Conservation (phyloP, 35 echinoderm and acorn worm genomes). For the Lytechinus variegatus region DNA sequence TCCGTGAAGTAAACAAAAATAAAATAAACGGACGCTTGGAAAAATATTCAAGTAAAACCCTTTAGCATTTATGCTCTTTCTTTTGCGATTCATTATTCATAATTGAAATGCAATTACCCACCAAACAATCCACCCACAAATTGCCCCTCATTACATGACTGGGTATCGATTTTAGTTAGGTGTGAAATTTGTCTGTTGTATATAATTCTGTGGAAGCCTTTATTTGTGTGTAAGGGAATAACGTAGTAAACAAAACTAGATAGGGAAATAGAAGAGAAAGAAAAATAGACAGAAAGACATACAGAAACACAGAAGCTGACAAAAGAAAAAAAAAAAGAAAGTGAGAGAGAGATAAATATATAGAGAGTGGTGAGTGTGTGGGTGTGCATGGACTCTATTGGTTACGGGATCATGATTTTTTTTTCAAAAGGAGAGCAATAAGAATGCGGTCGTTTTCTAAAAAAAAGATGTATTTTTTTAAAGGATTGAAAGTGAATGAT, state of each 20-base stretch:
- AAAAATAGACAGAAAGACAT: slow-evolving; percentile 19
- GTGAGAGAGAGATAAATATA: background rate
- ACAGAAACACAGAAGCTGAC: background rate
- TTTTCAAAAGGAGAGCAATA: too few relatives aligned
- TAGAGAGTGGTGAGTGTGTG: background rate
- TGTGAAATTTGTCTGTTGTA: background rate
- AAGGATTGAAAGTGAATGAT: too few relatives aligned
- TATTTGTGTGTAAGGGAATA: background rate
- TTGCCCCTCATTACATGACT: background rate
- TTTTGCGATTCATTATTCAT: background rate
- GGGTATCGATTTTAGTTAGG: background rate
- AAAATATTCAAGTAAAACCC: background rate
- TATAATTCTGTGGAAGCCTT: background rate
- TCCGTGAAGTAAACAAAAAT: background rate
- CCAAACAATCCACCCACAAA: background rate
- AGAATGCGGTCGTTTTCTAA: too few relatives aligned
- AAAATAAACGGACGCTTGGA: background rate
- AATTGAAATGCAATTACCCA: background rate
- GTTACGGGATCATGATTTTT: too few relatives aligned
- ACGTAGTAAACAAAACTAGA: background rate
- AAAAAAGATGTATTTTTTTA: too few relatives aligned
- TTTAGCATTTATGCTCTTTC: background rate
- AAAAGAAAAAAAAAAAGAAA: background rate
- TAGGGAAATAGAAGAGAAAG: background rate
- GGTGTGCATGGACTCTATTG: too few relatives aligned